Evolutionary conservation across 2,113 vertebrate genomes (phyloP), one percentile per base, ranked within the genome.

Genomic region (Prionailurus bengalensis): DNA sequence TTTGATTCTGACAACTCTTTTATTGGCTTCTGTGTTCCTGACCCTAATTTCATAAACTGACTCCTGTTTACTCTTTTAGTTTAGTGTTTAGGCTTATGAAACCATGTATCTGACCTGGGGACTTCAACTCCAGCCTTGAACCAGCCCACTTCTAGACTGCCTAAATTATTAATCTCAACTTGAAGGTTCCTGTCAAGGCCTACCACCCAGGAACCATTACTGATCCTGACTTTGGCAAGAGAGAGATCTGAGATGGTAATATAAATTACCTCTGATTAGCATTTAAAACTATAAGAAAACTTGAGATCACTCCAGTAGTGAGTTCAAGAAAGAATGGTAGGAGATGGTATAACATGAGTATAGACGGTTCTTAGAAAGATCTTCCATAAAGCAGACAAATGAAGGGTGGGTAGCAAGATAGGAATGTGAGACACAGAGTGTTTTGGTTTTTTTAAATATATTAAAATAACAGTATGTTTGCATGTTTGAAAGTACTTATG

Each of bases 1-100:
- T 58, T 86, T 31, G 70, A 39, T 84, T 63, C 51, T 85, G 17
- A 31, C 16, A 71, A 53, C 5, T 92, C 48, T 61, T 93, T 82
- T 25, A 65, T 10, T 45, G 94, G 79, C 74, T 97, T 94, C 88
- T 91, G 45, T 93, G 95, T 96, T 97, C 71, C 45, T 94, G 84
- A 95, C 94, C 71, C 39, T 92, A 84, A 84, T 53, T 45, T 79
- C 39, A 55, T 15, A 90, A 23, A 4, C 2, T 82, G 48, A 87
- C 25, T 83, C 17, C 53, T 70, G 9, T 29, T 82, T 23, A 19
- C 9, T 76, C 1, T 33, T 36, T 89, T 39, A 39, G 5, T 70
- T 89, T 45, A 74, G 27, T n/a, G 36, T 63, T 65, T 71, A 89
- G 17, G n/a, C 17, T 42, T 45, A 78, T 3, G 29, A 63, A 14